Conservation (phyloP, 2,113 vertebrate genomes). For the Embiotoca jacksoni region DNA sequence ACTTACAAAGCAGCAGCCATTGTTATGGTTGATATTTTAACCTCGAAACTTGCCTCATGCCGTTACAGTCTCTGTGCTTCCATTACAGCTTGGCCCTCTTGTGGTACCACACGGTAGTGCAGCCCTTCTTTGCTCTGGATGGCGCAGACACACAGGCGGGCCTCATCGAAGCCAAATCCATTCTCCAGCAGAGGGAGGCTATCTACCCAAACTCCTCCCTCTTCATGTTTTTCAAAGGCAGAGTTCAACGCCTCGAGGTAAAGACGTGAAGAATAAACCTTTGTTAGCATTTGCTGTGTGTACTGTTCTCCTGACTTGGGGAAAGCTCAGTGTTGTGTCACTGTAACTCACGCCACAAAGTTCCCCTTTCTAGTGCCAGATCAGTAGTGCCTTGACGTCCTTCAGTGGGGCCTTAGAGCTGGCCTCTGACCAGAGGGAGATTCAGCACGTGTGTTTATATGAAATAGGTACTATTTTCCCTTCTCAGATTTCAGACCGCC, state of each 20-base stretch:
- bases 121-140: constrained; percentile 95
- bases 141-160: constrained; percentile 91
- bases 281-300: not conserved
- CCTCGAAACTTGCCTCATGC: not conserved
- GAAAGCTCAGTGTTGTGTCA: not conserved
- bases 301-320: not conserved
- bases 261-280: not conserved
- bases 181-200: constrained; percentile 91
- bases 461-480: constrained; percentile 89
- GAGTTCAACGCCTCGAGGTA: constrained; percentile 95
- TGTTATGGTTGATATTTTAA: not conserved
- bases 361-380: constrained; percentile 88
- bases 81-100: constrained; percentile 89
- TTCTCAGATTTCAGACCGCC: constrained; percentile 8
- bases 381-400: constrained; percentile 94
- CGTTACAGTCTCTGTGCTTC: constrained; percentile 5
- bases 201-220: constrained; percentile 95
- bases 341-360: constrained; percentile 32
- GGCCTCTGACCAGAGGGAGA: constrained; percentile 93
- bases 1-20: not conserved
- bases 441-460: constrained; percentile 95
- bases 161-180: constrained; percentile 92
- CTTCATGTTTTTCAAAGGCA: constrained; percentile 97
- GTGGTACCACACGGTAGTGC: constrained; percentile 97
- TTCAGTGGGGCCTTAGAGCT: constrained; percentile 92